Base-by-base conservation (phyloP, 64 coral and sea anemone species). In the Anthopleura sola region DNA sequence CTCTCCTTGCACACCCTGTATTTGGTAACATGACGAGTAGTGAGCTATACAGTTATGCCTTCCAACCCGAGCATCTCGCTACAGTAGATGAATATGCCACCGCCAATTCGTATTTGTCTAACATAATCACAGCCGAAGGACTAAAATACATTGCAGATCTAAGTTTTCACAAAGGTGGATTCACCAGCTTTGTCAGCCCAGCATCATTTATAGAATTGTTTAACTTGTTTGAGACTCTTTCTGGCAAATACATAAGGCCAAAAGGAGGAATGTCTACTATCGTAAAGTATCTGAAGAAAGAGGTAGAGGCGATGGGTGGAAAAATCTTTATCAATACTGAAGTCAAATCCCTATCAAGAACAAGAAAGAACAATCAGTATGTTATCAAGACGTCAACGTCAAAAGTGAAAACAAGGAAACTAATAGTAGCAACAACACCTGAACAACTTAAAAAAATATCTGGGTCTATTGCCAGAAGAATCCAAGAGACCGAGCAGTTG, bases 1-100 rank as follows among this genome's bases (percentile, higher is more conserved):
- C 85, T 9, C 58, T 95, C 15, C 91, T 83, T 64, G 24, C 38
- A 29, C 81, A 91, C 36, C 86, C 69, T 10, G 21, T 86, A 5
- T 91, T 95, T 78, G 83, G 83, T 38, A 91, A 91, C 19, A 95
- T 91, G 93, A 85, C 93, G 6, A 95, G 93, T 23, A 88, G 78
- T 58, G 71, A 95, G 44, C 86, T 95, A 36, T 29, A 78, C 11
- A 82, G 55, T 57, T 84, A 95, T 47, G 89, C 82, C 4, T 85
- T 83, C 33, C 84, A 64, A 55, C 85, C 79, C 19, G 85, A 95
- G 19, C 68, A 49, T 20, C 34, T 86, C 23, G 46, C 86, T 78
- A 88, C 81, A 2, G 93, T 89, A 37, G 5, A 47, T 23, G 46
- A 53, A 36, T 95, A 90, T 82, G 75, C 89, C 32, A 88, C 93